Conservation (phyloP, 2,888 invertebrate species). For the Zelleria hepariella region DNA sequence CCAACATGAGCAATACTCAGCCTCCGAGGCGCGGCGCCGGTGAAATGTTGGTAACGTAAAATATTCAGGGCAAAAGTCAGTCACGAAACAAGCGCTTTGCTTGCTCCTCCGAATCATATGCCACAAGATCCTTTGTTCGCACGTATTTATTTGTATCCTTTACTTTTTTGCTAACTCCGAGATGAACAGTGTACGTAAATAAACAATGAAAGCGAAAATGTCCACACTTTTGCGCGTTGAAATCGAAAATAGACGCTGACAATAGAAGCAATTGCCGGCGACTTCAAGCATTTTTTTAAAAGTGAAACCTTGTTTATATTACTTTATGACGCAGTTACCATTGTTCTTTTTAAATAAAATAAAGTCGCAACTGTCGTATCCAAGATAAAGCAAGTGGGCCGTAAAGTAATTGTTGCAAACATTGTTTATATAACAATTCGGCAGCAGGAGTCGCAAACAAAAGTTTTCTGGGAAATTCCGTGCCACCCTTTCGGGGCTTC, state of each 20-base stretch:
- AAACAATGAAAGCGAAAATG: background rate
- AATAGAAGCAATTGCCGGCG: background rate
- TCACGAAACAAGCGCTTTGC: slow-evolving; percentile 40
- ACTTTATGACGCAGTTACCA: slow-evolving; percentile 1
- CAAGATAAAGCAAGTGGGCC: slow-evolving; percentile 58
- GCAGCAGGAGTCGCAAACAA: slow-evolving; percentile 53
- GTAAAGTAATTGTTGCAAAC: slow-evolving; percentile 65
- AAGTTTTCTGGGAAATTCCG: slow-evolving; percentile 60
- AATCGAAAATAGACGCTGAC: background rate
- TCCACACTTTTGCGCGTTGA: background rate
- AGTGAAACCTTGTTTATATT: background rate
- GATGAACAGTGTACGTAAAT: background rate
- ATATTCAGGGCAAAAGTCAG: slow-evolving; percentile 68
- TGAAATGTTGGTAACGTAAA: slow-evolving; percentile 37
- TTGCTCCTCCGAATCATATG: slow-evolving; percentile 33
- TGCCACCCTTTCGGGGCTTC: slow-evolving; percentile 63
- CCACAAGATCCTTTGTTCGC: slow-evolving; percentile 5
- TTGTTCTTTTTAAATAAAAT: background rate
- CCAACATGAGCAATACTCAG: slow-evolving; percentile 24
- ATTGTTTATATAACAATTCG: slow-evolving; percentile 69
- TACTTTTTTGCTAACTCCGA: background rate
- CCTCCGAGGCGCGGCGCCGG: slow-evolving; percentile 30
- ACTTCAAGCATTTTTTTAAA: background rate
- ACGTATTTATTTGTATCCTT: slow-evolving; percentile 14
- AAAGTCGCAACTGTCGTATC: slow-evolving; percentile 9